Base-by-base conservation (phyloP, 2,888 invertebrate genomes). In the Hypercompe scribonia region DNA sequence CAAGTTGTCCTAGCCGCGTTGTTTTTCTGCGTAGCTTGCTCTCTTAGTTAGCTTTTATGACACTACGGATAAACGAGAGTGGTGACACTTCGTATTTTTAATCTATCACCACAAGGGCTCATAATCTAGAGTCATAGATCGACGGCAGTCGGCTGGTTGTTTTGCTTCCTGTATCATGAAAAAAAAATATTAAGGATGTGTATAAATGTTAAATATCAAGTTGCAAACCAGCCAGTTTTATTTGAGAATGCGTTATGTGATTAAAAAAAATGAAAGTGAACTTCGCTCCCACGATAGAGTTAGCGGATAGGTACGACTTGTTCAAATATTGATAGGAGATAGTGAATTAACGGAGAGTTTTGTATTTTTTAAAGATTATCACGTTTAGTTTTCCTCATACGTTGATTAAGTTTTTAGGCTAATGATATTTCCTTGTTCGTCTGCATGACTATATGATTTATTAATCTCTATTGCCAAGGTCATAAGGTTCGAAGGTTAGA, bases 211-310 rank as follows among this genome's bases (percentile, higher is more conserved):
- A 68, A 67, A 74, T 67, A 70, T 63, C 42, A 13, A 65, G 63
- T 31, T 39, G 68, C 66, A 70, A 71, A 64, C 66, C 64, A 64
- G 54, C 58, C 34, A 42, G 36, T 68, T 36, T 72, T 72, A 75
- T 75, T 69, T 69, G 3, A 33, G 50, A 63, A 65, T 77, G 81
- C 76, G 84, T 79, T 82, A 82, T 81, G 77, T 80, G 82, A 87
- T 86, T n/a, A n/a, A 61, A 85, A 84, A 83, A 86, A 88, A 84
- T 74, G 84, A 89, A 87, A 88, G 84, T 84, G 80, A 81, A 76
- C 83, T 85, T 75, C 86, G 82, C 94, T 94, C 94, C 90, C 94
- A 94, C 94, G 93, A 86, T 88, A 84, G 86, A 87, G 85, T 73
- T 3, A 24, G 68, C 8, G 18, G n/a, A 68, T 64, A 70, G 42